Conservation (phyloP, 37 sponge, comb jelly and placozoan genomes). For the Axinella damicornis region DNA sequence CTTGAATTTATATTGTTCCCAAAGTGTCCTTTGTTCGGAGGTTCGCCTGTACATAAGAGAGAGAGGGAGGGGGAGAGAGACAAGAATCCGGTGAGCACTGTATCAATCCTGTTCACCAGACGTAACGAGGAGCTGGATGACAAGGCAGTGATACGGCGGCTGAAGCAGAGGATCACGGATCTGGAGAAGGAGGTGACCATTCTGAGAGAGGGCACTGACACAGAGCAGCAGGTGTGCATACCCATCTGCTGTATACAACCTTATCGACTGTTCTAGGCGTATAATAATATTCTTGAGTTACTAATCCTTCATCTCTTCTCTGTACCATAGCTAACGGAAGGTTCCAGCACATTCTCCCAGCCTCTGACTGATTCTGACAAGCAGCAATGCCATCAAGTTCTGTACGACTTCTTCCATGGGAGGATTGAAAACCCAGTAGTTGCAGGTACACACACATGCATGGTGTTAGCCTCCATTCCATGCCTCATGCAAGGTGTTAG, state of each 20-base stretch:
- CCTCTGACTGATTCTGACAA: slow-evolving; percentile 42
- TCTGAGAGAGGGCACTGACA: slow-evolving; percentile 1
- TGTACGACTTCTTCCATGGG: slow-evolving; percentile 76
- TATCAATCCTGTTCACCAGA: too few relatives aligned
- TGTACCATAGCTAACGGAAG: background rate
- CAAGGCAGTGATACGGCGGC: slow-evolving; percentile 79
- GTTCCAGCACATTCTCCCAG: too few relatives aligned
- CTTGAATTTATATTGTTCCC: too few relatives aligned
- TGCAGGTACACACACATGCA: slow-evolving; percentile 47
- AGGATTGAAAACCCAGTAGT: slow-evolving; percentile 67
- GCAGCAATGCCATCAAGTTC: slow-evolving; percentile 60
- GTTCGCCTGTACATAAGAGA: too few relatives aligned
- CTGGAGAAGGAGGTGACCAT: slow-evolving; percentile 70
- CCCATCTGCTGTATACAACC: background rate
- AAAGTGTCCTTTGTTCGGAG: too few relatives aligned
- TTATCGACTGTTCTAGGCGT: too few relatives aligned
- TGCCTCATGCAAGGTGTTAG: background rate
- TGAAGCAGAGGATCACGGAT: slow-evolving; percentile 71
- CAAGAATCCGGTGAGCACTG: too few relatives aligned
- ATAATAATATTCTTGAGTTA: too few relatives aligned
- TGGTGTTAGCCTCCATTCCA: background rate
- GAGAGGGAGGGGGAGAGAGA: too few relatives aligned
- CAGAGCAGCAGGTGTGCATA: background rate
- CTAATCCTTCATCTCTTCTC: background rate
- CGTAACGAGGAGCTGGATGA: slow-evolving; percentile 92